These are phyloP conservation scores for Drosophila equinoxialis DNA, from an alignment of 1,140 invertebrate species.

Conservation along the genomic window DNA sequence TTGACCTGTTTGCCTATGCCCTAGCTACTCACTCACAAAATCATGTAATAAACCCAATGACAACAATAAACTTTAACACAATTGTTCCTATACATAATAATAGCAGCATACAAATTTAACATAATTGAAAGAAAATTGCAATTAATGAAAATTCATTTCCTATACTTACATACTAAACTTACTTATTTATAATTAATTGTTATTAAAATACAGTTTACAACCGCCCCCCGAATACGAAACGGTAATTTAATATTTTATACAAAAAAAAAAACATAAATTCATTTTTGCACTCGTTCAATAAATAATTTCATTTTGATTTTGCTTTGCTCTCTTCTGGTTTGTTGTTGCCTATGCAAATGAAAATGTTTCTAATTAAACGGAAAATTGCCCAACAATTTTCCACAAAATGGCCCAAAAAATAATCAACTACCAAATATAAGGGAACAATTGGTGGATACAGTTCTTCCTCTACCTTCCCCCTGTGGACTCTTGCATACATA, in stretches of 20 bases:
- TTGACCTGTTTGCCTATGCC: too few relatives aligned
- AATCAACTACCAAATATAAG: conserved; percentile 5
- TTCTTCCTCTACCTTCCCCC: not conserved
- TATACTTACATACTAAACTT: conserved; percentile 43
- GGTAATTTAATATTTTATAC: conserved; percentile 80
- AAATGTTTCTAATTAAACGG: conserved; percentile 73
- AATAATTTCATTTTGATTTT: conserved; percentile 71
- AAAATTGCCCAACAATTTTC: conserved; percentile 47
- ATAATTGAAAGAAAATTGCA: conserved; percentile 23
- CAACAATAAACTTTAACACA: too few relatives aligned
- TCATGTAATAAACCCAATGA: too few relatives aligned
- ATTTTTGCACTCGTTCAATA: conserved; percentile 37
- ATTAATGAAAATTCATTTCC: conserved; percentile 29
- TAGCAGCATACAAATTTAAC: not conserved
- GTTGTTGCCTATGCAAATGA: conserved; percentile 35
- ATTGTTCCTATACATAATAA: not conserved
- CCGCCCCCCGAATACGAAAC: conserved; percentile 82
- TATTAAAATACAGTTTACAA: conserved; percentile 79
- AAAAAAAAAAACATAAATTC: conserved; percentile 39
- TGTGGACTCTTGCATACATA: not conserved
- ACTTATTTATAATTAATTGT: conserved; percentile 74
- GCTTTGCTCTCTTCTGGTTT: conserved; percentile 22
- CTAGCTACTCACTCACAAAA: too few relatives aligned
- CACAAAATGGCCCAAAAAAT: not conserved
- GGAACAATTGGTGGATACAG: conserved; percentile 45